Base-by-base conservation (phyloP, 1,140 invertebrate species). In the Steinernema khuongi region DNA sequence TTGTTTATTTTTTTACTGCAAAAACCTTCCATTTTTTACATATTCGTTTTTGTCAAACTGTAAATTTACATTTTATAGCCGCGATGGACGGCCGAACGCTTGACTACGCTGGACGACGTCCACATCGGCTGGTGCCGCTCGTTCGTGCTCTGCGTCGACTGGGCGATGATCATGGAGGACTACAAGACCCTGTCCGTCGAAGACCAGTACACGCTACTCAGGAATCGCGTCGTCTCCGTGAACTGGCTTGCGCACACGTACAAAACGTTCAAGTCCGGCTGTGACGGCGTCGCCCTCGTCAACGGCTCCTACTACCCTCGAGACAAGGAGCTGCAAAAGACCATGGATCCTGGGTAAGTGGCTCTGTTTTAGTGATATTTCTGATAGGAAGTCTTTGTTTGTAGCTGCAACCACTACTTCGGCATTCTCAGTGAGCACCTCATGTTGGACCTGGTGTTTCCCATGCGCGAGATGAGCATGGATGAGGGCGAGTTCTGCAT, bases 401-500 rank as follows among this genome's bases (percentile, higher is more conserved):
- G 26, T 29, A 71, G 76, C 29, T 77, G 76, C 70, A 77, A 77
- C 70, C 76, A 77, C 70, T 77, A 77, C 69, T 77, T 77, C 36
- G 67, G 50, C 18, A 77, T 72, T 30, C 60, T 77, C 30, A 70
- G 68, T 17, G 77, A 78, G 68, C 77, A 78, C 72, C 71, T 78
- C 28, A 78, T 78, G 77, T 36, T 68, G 11, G 77, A 78, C 68
- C 68, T 78, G n/a, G 77, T 78, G 28, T 66, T 78, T 28, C 77
- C 77, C 28, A 78, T 78, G 77, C 66, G 77, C 19, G 77, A 78
- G 28, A 77, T 78, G 74, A 30, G 41, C 26, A 78, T 78, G 77
- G 77, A 78, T 50, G 77, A 78, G 32, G 77, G 77, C 50, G 77
- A 78, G 73, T 78, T 78, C 41, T 76, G 72, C 67, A 71, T 78